phyloP scores from a whole-genome alignment of 2,888 invertebrate genomes.

The Oscheius sp. region DNA sequence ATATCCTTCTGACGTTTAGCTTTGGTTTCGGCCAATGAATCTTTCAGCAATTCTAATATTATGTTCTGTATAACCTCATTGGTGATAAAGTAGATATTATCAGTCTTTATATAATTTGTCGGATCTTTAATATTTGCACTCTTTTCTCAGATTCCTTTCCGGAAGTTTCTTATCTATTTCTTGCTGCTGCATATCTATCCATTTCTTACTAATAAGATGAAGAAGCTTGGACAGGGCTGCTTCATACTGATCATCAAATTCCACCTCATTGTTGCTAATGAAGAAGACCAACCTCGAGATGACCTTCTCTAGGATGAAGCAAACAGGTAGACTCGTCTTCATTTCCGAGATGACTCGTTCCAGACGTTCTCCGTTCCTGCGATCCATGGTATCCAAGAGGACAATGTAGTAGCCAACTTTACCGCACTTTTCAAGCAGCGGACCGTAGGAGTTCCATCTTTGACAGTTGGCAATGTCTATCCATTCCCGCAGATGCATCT shows the following conservation, averaged over 20 bases:
- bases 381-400: not conserved
- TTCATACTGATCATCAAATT: not conserved
- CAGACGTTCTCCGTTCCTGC: not conserved
- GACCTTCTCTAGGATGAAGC: constrained; percentile 5
- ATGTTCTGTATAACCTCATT: not conserved
- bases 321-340: not conserved
- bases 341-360: not conserved
- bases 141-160: not conserved
- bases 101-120: not conserved
- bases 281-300: constrained; percentile 5
- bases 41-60: not conserved
- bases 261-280: constrained; percentile 7
- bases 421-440: not conserved
- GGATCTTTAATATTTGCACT: not conserved
- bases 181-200: not conserved
- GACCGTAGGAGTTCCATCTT: constrained; percentile 17
- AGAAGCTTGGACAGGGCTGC: not conserved
- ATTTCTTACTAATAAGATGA: not conserved
- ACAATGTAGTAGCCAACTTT: constrained; percentile 19
- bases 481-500: not conserved
- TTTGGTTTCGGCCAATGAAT: not conserved
- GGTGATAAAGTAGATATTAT: not conserved
- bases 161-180: not conserved
- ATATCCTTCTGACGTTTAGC: not conserved
- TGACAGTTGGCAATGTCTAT: constrained; percentile 22